Percentiles rank a stretch among this genome's conserved stretches.
phyloP scores from a whole-genome alignment of 2,888 invertebrate species.

The Campoplex nolae region DNA sequence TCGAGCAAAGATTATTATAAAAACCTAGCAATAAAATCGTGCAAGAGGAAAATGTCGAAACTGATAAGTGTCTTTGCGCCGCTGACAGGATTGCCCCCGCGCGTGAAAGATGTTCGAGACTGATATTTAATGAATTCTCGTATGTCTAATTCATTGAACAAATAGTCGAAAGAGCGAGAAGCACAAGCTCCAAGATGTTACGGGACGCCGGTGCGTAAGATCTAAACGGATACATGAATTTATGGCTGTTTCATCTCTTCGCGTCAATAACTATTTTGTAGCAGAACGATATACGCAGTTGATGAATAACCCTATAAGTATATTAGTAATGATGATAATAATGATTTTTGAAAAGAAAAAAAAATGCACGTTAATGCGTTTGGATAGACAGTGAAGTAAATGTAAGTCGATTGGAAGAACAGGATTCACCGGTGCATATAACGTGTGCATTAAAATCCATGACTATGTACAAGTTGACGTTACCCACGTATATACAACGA shows the following conservation, averaged over 20 bases:
- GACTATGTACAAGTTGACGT: conserved; percentile 24
- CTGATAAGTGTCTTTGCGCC: not conserved
- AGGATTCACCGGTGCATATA: conserved; percentile 53
- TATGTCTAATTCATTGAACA: conserved; percentile 33
- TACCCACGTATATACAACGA: conserved; percentile 18
- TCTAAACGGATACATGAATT: conserved; percentile 3
- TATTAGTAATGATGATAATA: conserved; percentile 33
- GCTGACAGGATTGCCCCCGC: not conserved
- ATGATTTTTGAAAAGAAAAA: conserved; percentile 25
- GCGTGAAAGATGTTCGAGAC: conserved; percentile 9
- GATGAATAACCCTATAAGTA: not conserved
- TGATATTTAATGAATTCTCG: conserved; percentile 49
- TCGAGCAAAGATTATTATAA: not conserved
- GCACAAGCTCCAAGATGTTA: not conserved
- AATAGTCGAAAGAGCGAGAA: conserved; percentile 25
- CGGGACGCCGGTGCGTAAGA: not conserved
- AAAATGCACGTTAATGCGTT: conserved; percentile 19
- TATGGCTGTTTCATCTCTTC: conserved; percentile 2
- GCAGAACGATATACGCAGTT: conserved; percentile 13
- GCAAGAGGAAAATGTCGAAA: conserved; percentile 13
- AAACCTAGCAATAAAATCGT: not conserved
- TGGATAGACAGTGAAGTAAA: conserved; percentile 52
- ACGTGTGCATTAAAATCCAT: conserved; percentile 6
- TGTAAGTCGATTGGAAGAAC: conserved; percentile 42
- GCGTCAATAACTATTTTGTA: conserved; percentile 25